Percentiles rank a stretch among this genome's conserved stretches.
Evolutionary conservation across 2,113 vertebrate genomes (phyloP).

Genomic region (Thamnaconus septentrionalis): DNA sequence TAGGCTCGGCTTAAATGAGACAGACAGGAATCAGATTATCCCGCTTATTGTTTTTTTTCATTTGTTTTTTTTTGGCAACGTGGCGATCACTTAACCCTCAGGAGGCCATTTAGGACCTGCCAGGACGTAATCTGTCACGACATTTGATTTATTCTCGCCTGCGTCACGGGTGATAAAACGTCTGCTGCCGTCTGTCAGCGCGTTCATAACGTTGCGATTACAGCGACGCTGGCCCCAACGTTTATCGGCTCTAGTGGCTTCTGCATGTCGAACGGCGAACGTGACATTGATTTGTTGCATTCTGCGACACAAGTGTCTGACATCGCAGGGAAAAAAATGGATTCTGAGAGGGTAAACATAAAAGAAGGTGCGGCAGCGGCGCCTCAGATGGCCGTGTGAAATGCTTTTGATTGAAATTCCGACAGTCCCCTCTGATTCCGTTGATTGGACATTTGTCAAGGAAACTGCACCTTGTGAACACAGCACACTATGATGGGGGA

Average conservation of each 20-base stretch:
- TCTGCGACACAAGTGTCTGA: constrained; percentile 6
- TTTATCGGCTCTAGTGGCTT: background rate
- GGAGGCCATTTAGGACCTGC: constrained; percentile 39
- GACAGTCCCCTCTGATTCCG: constrained; percentile 64
- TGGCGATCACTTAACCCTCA: constrained; percentile 53
- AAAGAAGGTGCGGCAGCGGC: constrained; percentile 1
- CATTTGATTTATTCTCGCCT: constrained; percentile 46
- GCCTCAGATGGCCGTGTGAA: constrained; percentile 38
- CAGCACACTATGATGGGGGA: too few species aligned
- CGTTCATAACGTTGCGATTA: constrained; percentile 25
- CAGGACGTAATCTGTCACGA: constrained; percentile 44
- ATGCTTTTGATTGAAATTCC: constrained; percentile 59
- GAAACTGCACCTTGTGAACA: too few species aligned
- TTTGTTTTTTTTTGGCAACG: background rate
- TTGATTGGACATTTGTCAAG: constrained; percentile 60
- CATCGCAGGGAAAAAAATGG: constrained; percentile 34
- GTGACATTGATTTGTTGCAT: constrained; percentile 26
- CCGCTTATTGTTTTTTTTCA: constrained; percentile 46
- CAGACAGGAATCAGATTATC: constrained; percentile 51
- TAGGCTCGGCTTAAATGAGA: constrained; percentile 34
- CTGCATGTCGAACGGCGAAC: constrained; percentile 5
- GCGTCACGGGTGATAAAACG: constrained; percentile 40
- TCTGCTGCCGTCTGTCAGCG: constrained; percentile 17
- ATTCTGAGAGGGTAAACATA: constrained; percentile 32
- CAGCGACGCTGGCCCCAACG: constrained; percentile 4